Evolutionary conservation across 2,797 vertebrate genomes (phyloP).

Genomic region (Poeciliopsis turneri): DNA sequence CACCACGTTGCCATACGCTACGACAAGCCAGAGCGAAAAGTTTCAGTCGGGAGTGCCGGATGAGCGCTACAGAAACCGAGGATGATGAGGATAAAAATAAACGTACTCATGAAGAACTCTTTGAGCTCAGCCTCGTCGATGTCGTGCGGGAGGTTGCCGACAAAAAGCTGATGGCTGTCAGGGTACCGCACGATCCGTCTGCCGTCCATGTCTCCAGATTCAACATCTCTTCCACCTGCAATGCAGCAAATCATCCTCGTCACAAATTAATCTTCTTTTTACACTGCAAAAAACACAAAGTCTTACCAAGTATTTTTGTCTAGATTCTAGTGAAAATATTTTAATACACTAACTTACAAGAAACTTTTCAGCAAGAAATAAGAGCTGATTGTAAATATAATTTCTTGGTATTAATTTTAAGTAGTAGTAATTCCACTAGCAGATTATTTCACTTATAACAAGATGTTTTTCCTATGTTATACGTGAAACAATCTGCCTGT

Average conservation of each 20-base stretch:
- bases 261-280: background rate
- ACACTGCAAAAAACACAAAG: too few relatives aligned
- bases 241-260: background rate
- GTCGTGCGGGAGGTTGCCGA: conserved; percentile 97
- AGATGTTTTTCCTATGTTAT: too few relatives aligned
- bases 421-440: too few relatives aligned
- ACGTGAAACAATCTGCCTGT: too few relatives aligned
- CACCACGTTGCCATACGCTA: conserved; percentile 95
- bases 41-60: background rate
- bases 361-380: too few relatives aligned
- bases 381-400: too few relatives aligned
- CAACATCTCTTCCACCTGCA: conserved; percentile 88
- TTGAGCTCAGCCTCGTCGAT: conserved; percentile 99
- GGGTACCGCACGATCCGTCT: conserved; percentile 93
- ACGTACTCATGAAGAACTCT: conserved; percentile 98
- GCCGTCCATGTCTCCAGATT: conserved; percentile 89
- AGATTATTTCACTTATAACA: too few relatives aligned
- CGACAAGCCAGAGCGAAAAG: background rate
- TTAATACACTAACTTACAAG: too few relatives aligned
- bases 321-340: too few relatives aligned
- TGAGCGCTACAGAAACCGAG: background rate
- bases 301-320: too few relatives aligned
- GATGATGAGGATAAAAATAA: background rate
- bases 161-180: conserved; percentile 98
- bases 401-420: too few relatives aligned